Conservation (phyloP, 2,888 invertebrate genomes). For the Lapara coniferarum region DNA sequence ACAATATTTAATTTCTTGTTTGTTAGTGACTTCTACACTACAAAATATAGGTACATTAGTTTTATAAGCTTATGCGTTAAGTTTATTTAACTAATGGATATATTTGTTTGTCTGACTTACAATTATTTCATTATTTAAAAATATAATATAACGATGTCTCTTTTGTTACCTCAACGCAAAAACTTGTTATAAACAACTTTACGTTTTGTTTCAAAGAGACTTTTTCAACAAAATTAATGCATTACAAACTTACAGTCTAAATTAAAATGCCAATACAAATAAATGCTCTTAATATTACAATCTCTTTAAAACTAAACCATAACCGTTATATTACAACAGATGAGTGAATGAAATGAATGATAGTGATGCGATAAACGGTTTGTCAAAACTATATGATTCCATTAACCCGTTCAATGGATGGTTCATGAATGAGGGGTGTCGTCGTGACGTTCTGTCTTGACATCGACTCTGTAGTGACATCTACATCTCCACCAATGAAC, state of each 20-base stretch:
- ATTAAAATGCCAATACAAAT: conserved; percentile 38
- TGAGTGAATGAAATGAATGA: conserved; percentile 59
- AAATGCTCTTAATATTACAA: conserved; percentile 48
- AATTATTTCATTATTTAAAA: conserved; percentile 29
- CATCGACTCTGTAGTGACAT: conserved; percentile 69
- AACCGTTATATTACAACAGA: conserved; percentile 53
- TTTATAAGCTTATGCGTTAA: conserved; percentile 47
- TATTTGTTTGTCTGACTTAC: conserved; percentile 25
- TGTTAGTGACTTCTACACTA: conserved; percentile 57
- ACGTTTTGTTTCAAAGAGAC: conserved; percentile 61
- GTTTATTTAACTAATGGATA: conserved; percentile 34
- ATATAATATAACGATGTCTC: conserved; percentile 16
- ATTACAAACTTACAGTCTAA: conserved; percentile 34
- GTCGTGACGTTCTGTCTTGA: conserved; percentile 64
- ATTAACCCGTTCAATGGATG: conserved; percentile 79
- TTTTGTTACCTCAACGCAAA: conserved; percentile 43
- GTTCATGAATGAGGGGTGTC: conserved; percentile 67
- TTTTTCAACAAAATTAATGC: conserved; percentile 31
- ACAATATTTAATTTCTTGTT: conserved; percentile 62
- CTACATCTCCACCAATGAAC: conserved; percentile 71
- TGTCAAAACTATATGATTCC: conserved; percentile 71
- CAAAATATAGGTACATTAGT: conserved; percentile 55
- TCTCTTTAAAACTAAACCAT: conserved; percentile 65
- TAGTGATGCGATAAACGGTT: conserved; percentile 45
- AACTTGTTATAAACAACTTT: conserved; percentile 36